Conservation (phyloP, 1,140 invertebrate genomes). For the Pseudoatta argentina region DNA sequence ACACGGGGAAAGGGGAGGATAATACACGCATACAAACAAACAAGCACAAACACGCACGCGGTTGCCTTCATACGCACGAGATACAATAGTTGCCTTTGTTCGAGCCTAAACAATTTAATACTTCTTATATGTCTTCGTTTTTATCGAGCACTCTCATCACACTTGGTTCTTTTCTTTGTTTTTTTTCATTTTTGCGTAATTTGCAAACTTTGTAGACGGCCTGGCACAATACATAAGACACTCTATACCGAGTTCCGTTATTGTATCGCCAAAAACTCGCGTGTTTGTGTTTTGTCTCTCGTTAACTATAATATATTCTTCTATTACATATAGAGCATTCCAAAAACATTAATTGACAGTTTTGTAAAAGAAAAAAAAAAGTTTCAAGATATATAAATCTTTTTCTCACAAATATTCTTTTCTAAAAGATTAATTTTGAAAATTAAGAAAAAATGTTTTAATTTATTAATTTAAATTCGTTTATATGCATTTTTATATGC, state of each 20-base stretch:
- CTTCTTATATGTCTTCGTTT: constrained; percentile 36
- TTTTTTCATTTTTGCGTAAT: constrained; percentile 24
- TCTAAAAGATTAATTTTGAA: neutral
- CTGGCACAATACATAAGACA: constrained; percentile 51
- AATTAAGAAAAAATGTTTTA: neutral
- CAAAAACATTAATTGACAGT: neutral
- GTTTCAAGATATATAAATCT: neutral
- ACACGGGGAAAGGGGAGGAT: constrained; percentile 35
- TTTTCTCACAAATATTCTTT: neutral
- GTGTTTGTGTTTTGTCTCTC: constrained; percentile 39
- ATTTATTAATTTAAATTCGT: neutral
- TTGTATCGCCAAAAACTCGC: constrained; percentile 77
- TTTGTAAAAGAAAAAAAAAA: neutral
- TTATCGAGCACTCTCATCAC: constrained; percentile 67
- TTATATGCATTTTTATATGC: neutral
- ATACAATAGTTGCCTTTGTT: constrained; percentile 58
- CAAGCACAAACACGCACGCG: constrained; percentile 58
- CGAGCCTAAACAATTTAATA: constrained; percentile 58
- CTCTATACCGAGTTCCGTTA: constrained; percentile 56
- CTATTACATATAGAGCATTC: constrained; percentile 3
- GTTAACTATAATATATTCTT: constrained; percentile 35
- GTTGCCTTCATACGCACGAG: constrained; percentile 58
- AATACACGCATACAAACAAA: constrained; percentile 68
- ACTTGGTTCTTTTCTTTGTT: constrained; percentile 35
- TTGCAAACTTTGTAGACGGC: constrained; percentile 29